Evolutionary conservation across 2,113 vertebrate species (phyloP), one percentile per base, ranked within the genome.

Genomic region (Hyla sarda): DNA sequence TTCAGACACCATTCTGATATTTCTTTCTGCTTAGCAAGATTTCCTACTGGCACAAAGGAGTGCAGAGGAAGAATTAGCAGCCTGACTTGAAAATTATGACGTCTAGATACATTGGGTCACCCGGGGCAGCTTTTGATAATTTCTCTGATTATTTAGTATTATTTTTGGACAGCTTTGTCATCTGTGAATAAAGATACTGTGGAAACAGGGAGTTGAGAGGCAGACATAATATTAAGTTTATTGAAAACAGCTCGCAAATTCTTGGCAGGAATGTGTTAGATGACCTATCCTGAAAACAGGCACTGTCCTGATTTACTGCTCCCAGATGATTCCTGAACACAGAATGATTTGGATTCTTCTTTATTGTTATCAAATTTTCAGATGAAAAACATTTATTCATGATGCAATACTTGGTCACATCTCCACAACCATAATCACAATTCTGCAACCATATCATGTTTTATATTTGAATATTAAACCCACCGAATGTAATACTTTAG

Each of bases 61-160:
- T n/a, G 54, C 34, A n/a, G 32, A 56, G 21, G 37, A 60, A 80
- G 23, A 41, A 80, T 45, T 60, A 45, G 23, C 54, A 23, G 32
- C 1, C 37, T 25, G 54, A 25, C 54, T 17, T 80, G 45, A 80
- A 50, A 48, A 54, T 52, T 83, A 52, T 74, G 82, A 30, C 7
- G 41, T 47, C 32, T 56, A 62, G 69, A 47, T 84, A 75, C 82
- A 75, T 56, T 83, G 56, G 67, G 62, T 69, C 80, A 82, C 80
- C 23, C 37, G 67, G 65, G 82, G 30, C 32, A 83, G 21, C 30
- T 37, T 76, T 84, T 37, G 16, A 7, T 62, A 84, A 74, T 54
- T 83, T 23, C 69, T 73, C 50, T 19, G 50, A 84, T 48, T 75
- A 62, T 75, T 76, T 47, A 23, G 50, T 76, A 76, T 76, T 62